Evolutionary conservation across 1,140 invertebrate genomes (phyloP).

Genomic region (Pseudomyrmex dendroicus): DNA sequence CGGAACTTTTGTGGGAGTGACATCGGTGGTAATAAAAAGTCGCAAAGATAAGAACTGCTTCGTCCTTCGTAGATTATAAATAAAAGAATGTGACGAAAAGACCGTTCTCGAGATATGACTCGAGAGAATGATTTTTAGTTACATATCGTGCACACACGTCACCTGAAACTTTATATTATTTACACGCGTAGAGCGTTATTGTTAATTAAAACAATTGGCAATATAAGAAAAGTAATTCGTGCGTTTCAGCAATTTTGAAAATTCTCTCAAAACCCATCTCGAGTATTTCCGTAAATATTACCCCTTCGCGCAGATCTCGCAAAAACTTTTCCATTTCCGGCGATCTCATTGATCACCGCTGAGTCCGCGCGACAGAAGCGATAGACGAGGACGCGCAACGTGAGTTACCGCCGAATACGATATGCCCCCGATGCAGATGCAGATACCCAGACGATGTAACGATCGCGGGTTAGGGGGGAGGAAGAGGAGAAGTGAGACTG

Average conservation of each 20-base stretch:
- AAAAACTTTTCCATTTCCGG: slow-evolving; percentile 43
- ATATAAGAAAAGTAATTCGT: not conserved
- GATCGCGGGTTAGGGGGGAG: not conserved
- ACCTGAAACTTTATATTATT: no score
- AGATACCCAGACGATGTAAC: slow-evolving; percentile 64
- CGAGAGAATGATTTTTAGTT: not conserved
- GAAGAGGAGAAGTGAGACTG: slow-evolving; percentile 44
- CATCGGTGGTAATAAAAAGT: slow-evolving; percentile 50
- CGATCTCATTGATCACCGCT: slow-evolving; percentile 42
- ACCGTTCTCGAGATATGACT: slow-evolving; percentile 18
- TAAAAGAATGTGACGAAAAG: slow-evolving; percentile 41
- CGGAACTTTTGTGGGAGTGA: slow-evolving; percentile 36
- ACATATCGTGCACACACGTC: not conserved
- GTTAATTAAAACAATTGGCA: no score
- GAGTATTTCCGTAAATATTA: slow-evolving; percentile 15
- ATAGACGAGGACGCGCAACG: slow-evolving; percentile 38
- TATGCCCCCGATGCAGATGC: slow-evolving; percentile 61
- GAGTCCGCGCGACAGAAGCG: slow-evolving; percentile 56
- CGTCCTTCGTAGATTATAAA: slow-evolving; percentile 33
- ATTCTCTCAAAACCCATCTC: not conserved
- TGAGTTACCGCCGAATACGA: slow-evolving; percentile 54
- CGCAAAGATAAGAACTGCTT: slow-evolving; percentile 40
- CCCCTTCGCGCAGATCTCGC: slow-evolving; percentile 21
- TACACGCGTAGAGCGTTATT: no score
- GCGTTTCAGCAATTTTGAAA: not conserved